Evolutionary conservation across 2,113 vertebrate genomes (phyloP).

Genomic region (Odontesthes bonariensis): DNA sequence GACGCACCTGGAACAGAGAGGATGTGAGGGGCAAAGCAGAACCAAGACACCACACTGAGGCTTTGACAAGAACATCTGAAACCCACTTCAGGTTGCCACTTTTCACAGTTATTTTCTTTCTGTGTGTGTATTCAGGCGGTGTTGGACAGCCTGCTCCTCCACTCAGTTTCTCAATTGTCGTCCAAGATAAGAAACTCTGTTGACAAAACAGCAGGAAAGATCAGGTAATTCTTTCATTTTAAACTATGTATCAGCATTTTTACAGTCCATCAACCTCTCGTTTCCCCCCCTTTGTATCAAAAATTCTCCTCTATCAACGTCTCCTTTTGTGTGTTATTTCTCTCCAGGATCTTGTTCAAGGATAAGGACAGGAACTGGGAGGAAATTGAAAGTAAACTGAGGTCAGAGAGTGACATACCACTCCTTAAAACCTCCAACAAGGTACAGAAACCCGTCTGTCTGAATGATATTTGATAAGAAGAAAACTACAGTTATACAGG

Average conservation of each 20-base stretch:
- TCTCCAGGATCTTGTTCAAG: conserved; percentile 94
- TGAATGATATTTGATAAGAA: neutral
- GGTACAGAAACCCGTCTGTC: conserved; percentile 74
- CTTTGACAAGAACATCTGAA: neutral
- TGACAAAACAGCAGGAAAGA: conserved; percentile 97
- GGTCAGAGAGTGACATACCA: conserved; percentile 92
- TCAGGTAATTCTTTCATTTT: conserved; percentile 84
- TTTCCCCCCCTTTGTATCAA: neutral
- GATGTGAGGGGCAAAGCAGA: conserved; percentile 84
- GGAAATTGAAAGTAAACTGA: conserved; percentile 94
- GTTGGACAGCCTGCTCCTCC: conserved; percentile 93
- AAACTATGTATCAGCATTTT: neutral
- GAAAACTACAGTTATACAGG: neutral
- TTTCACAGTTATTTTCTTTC: neutral
- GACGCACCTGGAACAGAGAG: conserved; percentile 97
- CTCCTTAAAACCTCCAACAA: conserved; percentile 97
- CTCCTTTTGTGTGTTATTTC: conserved; percentile 18
- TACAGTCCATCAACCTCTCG: neutral
- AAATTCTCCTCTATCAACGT: neutral
- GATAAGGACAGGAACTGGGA: conserved; percentile 98
- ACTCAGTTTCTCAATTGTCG: conserved; percentile 96
- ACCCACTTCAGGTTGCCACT: neutral
- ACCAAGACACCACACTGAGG: neutral
- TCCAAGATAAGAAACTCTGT: conserved; percentile 94
- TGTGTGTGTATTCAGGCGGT: conserved; percentile 86